A percentile compares a stretch with the other conserved stretches of the same genome.
These are phyloP conservation scores for Theristicus caerulescens DNA, from an alignment of 2,113 vertebrate species.

Conservation along the genomic window DNA sequence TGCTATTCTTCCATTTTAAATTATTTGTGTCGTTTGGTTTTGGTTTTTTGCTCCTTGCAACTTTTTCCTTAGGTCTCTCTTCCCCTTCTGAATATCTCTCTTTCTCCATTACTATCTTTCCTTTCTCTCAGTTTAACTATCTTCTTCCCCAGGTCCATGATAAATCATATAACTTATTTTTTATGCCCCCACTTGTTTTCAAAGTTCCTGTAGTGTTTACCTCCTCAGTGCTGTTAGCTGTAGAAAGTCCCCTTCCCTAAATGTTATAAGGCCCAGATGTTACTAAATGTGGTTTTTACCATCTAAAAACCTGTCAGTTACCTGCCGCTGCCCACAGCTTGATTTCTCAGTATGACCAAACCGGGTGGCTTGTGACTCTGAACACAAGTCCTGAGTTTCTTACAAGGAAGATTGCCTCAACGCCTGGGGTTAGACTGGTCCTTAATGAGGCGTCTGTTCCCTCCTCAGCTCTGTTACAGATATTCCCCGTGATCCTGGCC, in stretches of 20 bases:
- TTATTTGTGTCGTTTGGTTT: neutral
- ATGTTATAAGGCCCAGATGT: neutral
- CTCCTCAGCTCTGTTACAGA: neutral
- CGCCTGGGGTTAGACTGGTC: neutral
- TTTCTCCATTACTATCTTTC: neutral
- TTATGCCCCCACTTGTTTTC: neutral
- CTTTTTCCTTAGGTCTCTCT: neutral
- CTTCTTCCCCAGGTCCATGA: neutral
- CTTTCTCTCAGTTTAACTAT: neutral
- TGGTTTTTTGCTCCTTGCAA: neutral
- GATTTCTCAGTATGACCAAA: neutral
- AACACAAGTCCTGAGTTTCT: neutral
- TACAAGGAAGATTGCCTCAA: neutral
- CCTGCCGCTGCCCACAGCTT: neutral
- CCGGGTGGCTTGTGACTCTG: neutral
- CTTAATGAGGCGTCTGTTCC: neutral
- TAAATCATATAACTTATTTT: neutral
- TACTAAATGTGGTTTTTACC: neutral
- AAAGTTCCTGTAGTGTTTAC: neutral
- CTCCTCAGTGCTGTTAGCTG: neutral
- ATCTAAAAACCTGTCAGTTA: neutral
- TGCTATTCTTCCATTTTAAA: neutral
- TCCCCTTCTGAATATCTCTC: neutral
- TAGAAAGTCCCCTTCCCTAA: neutral
- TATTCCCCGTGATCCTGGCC: neutral